phyloP scores from a whole-genome alignment of 2,888 invertebrate species.

The Pterostichus madidus region DNA sequence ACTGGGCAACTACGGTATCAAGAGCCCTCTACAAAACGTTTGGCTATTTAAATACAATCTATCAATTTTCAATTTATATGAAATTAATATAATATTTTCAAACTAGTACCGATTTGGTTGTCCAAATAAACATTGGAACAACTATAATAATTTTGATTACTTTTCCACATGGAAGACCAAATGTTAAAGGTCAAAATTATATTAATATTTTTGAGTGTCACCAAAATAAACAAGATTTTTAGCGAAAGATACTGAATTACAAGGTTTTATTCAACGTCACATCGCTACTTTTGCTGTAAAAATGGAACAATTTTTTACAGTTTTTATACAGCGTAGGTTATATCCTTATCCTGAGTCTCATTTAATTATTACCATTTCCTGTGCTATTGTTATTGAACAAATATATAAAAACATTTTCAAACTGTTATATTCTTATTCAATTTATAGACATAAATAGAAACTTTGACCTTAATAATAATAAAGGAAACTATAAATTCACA shows the following conservation, averaged over 20 bases:
- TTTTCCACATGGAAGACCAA: no score
- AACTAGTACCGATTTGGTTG: no score
- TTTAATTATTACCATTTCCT: slow-evolving; percentile 30
- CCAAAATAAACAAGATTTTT: slow-evolving; percentile 1
- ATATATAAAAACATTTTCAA: not conserved
- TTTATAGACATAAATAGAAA: slow-evolving; percentile 18
- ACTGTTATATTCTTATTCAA: slow-evolving; percentile 2
- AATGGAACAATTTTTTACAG: no score
- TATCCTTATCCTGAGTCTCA: not conserved
- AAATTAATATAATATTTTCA: no score
- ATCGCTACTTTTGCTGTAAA: no score
- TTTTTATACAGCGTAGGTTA: not conserved
- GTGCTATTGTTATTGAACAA: not conserved
- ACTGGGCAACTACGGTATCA: no score
- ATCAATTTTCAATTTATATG: no score
- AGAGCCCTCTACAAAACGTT: no score
- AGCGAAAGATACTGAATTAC: not conserved
- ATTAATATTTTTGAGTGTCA: not conserved
- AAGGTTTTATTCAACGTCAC: slow-evolving; percentile 3
- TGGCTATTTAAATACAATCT: no score
- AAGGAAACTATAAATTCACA: not conserved
- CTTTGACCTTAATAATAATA: not conserved
- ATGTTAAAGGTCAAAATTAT: not conserved
- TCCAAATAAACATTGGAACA: not conserved
- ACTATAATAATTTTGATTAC: not conserved